These are phyloP conservation scores for Siniperca obscura DNA, from an alignment of 2,797 vertebrate species.

Conservation along the genomic window DNA sequence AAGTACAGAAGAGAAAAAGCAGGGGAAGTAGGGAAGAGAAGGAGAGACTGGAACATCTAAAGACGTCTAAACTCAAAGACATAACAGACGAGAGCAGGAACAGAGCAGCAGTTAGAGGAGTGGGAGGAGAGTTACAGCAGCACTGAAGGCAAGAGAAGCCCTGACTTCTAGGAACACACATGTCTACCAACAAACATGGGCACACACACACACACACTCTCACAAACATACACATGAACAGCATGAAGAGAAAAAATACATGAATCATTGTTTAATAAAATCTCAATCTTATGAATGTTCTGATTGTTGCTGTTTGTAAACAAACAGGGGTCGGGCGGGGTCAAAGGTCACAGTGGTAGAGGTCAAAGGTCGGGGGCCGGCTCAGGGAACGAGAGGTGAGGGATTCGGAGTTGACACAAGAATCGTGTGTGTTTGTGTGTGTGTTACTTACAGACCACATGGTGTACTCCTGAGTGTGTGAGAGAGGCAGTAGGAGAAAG, in stretches of 20 bases:
- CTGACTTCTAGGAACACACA: slow-evolving; percentile 46
- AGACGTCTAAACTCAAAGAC: slow-evolving; percentile 58
- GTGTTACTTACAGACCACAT: slow-evolving; percentile 97
- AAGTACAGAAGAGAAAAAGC: slow-evolving; percentile 21
- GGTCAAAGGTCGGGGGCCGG: slow-evolving; percentile 61
- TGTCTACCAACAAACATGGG: slow-evolving; percentile 7
- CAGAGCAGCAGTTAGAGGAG: slow-evolving; percentile 63
- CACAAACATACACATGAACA: slow-evolving; percentile 30
- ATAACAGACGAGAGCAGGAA: slow-evolving; percentile 39
- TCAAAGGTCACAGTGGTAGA: slow-evolving; percentile 57
- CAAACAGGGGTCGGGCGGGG: slow-evolving; percentile 66
- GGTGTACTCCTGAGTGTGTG: slow-evolving; percentile 97
- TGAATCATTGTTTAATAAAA: slow-evolving; percentile 9
- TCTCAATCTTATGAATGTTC: slow-evolving; percentile 22
- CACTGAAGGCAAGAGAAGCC: slow-evolving; percentile 78
- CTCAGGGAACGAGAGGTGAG: slow-evolving; percentile 52
- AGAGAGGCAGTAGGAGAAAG: slow-evolving; percentile 91
- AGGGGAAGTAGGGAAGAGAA: slow-evolving; percentile 9
- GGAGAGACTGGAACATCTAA: slow-evolving; percentile 51
- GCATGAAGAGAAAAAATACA: slow-evolving; percentile 27
- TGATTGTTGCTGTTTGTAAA: slow-evolving; percentile 36
- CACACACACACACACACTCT: slow-evolving; percentile 33
- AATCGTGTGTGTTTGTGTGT: slow-evolving; percentile 67
- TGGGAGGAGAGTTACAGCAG: slow-evolving; percentile 79
- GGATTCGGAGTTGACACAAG: slow-evolving; percentile 51